These are phyloP conservation scores for Psilopogon haemacephalus DNA, from an alignment of 2,113 vertebrate genomes.

Conservation along the genomic window DNA sequence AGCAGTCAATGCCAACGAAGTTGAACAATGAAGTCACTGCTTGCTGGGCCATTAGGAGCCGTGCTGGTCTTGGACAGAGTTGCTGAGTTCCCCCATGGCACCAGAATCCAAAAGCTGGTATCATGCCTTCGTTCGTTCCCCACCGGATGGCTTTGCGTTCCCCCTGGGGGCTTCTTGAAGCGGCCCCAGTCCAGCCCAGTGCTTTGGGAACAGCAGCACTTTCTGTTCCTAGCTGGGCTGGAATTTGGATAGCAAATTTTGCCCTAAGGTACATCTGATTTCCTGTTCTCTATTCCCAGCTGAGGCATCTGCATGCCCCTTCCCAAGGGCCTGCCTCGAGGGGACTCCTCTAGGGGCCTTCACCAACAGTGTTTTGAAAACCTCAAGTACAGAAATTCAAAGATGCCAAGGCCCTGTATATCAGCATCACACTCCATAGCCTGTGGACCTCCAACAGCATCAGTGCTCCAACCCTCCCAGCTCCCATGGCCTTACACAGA, in stretches of 20 bases:
- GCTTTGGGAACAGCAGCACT: not conserved
- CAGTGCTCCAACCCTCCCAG: not conserved
- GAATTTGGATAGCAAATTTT: slow-evolving; percentile 56
- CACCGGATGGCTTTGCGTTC: not conserved
- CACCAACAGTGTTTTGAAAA: not conserved
- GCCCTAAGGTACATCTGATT: slow-evolving; percentile 26
- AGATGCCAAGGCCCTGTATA: not conserved
- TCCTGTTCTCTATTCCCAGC: slow-evolving; percentile 51
- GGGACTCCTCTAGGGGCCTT: not conserved
- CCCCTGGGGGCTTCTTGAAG: not conserved
- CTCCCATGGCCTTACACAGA: not conserved
- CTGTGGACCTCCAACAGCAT: not conserved
- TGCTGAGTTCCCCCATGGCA: not conserved
- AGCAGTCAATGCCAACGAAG: not conserved
- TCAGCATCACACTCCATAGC: not conserved
- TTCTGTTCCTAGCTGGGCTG: not conserved
- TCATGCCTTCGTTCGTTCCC: not conserved
- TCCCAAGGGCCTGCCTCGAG: not conserved
- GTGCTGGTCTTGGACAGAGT: not conserved
- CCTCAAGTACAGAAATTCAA: not conserved
- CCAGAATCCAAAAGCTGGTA: not conserved
- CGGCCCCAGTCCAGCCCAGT: not conserved
- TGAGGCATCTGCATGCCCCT: slow-evolving; percentile 16
- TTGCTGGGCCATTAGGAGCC: not conserved
- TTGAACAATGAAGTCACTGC: not conserved